Evolutionary conservation across 2,113 vertebrate species (phyloP).

Genomic region (Saguinus imperator): DNA sequence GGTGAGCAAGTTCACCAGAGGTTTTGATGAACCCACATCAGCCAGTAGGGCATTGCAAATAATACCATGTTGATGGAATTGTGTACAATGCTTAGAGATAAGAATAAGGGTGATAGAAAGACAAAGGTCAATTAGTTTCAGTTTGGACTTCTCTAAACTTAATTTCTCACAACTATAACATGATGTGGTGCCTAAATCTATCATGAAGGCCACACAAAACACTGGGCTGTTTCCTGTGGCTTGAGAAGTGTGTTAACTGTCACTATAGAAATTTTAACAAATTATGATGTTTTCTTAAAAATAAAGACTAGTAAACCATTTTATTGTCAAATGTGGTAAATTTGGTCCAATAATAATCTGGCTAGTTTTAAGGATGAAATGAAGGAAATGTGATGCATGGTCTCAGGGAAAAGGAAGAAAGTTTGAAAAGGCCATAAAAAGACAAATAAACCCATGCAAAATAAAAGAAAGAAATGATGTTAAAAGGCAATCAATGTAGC

Average conservation of each 20-base stretch:
- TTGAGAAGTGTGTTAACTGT: neutral
- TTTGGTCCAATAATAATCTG: neutral
- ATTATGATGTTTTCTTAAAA: neutral
- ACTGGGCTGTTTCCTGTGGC: neutral
- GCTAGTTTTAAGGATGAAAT: neutral
- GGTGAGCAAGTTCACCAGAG: neutral
- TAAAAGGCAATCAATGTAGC: neutral
- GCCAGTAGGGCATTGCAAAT: neutral
- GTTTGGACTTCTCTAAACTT: neutral
- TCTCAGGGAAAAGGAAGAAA: neutral
- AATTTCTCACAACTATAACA: neutral
- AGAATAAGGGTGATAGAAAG: neutral
- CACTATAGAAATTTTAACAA: neutral
- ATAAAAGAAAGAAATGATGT: neutral
- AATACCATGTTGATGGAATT: neutral
- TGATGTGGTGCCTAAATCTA: neutral
- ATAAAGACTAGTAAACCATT: neutral
- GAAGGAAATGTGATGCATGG: neutral
- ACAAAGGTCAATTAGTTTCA: neutral
- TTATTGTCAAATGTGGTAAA: neutral
- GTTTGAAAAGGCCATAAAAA: neutral
- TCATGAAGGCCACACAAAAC: neutral
- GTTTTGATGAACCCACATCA: neutral
- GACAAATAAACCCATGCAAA: neutral
- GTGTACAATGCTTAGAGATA: neutral